Conservation (phyloP, 2,888 invertebrate species). For the Pycnomerus fuliginosus region DNA sequence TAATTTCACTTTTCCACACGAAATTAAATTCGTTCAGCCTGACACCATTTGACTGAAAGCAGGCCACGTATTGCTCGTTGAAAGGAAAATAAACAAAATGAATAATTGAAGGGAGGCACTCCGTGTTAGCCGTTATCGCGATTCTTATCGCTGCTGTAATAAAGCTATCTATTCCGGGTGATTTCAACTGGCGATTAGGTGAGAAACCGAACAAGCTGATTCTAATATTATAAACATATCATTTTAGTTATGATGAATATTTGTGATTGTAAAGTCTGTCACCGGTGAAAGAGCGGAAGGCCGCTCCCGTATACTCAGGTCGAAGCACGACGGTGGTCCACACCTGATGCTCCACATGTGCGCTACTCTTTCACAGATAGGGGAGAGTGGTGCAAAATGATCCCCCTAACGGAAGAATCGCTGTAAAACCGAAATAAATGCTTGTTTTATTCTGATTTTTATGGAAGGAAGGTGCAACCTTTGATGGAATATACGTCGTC, state of each 20-base stretch:
- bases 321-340: conserved; percentile 32
- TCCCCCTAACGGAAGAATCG: no score
- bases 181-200: conserved; percentile 19
- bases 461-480: no score
- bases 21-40: background rate
- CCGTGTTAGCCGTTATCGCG: conserved; percentile 7
- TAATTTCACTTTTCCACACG: background rate
- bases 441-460: no score
- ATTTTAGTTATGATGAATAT: conserved; percentile 20
- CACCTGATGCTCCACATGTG: conserved; percentile 33
- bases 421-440: no score
- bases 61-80: background rate
- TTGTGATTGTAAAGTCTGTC: conserved; percentile 23
- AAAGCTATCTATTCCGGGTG: conserved; percentile 21
- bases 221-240: conserved; percentile 17
- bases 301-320: conserved; percentile 29
- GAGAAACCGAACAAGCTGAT: conserved; percentile 7
- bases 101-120: conserved; percentile 3
- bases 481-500: no score
- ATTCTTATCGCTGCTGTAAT: conserved; percentile 17
- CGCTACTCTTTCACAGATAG: no score
- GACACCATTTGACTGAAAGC: background rate
- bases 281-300: conserved; percentile 26
- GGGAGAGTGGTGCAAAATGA: no score
- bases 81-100: background rate